Evolutionary conservation across 2,888 invertebrate species (phyloP), one percentile per base, ranked within the genome.

Genomic region (Agriotes lineatus): DNA sequence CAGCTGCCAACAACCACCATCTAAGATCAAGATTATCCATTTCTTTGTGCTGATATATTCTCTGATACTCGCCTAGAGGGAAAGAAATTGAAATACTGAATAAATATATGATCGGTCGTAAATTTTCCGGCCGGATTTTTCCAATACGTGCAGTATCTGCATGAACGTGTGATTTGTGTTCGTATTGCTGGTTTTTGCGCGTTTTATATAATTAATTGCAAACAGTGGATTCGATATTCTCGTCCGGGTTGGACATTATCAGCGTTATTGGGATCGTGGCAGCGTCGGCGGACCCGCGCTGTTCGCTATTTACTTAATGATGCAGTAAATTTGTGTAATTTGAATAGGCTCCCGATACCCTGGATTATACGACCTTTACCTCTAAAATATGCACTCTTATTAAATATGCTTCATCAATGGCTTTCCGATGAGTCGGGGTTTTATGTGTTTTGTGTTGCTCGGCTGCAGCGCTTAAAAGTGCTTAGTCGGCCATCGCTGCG

Each of bases 281-380:
- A 62, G 70, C 62, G 60, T 65, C 59, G 72, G 59, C 59, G 72
- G 64, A 63, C 67, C 61, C 63, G 63, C 68, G 72, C 67, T 73
- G 73, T 78, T 71, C 64, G 76, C 79, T 79, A 80, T 82, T 81
- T 81, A 79, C 78, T 77, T 81, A 82, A 82, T 81, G 81, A 79
- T 76, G 80, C 80, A 80, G 79, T 81, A 82, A 82, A 82, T 81
- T 80, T 75, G 74, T 74, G 77, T 78, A 80, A 80, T 80, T 80
- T 75, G 76, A 76, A 76, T 75, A 65, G 68, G 64, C 45, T 63
- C 58, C 58, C 62, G 66, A 62, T 66, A 66, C 48, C 57, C 42
- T 14, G 68, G 63, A 68, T 68, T 67, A 67, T 48, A 57, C 45
- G 67, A 67, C 61, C 60, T 67, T 57, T 45, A 50, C 20, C 39